Evolutionary conservation across 2,888 invertebrate genomes (phyloP), one percentile per base, ranked within the genome.

Genomic region (Odiellus spinosus): DNA sequence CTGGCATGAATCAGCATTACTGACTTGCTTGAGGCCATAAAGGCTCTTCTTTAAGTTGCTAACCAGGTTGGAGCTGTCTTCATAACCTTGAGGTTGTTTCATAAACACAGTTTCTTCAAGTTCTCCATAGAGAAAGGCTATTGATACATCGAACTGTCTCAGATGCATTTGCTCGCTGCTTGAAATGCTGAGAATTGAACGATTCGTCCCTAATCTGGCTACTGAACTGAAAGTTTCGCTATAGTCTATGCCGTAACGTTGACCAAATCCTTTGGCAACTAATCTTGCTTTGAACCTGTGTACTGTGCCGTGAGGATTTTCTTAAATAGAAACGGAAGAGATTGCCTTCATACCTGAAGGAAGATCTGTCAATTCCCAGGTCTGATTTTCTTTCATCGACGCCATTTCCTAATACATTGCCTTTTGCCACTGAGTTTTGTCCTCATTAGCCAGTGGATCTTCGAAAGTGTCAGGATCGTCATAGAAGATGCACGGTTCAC

Each of bases 271-370:
- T 20, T 49, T 49, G 11, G 50, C 53, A 3, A 53, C 51, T 32
- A 56, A 52, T 33, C 61, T 43, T 17, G 58, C 61, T 45, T 59
- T 62, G 54, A 53, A 60, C 1, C 54, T 45, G 26, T 52, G 46
- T 10, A 45, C 34, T 11, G 20, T 18, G 11, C 48, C 51, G 40
- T 51, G 51, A 34, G 44, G 51, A 44, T 50, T 44, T 32, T 36
- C 34, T 54, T 54, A 3, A 51, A 33, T 14, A n/a, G n/a, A n/a
- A n/a, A n/a, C 26, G 40, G 36, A 21, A 54, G 12, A 54, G 18
- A 51, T 45, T 10, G 44, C 48, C 42, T 32, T 40, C 10, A 19
- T 44, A 39, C 44, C 35, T 5, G 12, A 1, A 17, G 50, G 46
- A 8, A 34, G 20, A n/a, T 20, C 3, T 15, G 18, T 45, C 21